Evolutionary conservation across 2,797 vertebrate genomes (phyloP).

Genomic region (Mionectes olivaceus): DNA sequence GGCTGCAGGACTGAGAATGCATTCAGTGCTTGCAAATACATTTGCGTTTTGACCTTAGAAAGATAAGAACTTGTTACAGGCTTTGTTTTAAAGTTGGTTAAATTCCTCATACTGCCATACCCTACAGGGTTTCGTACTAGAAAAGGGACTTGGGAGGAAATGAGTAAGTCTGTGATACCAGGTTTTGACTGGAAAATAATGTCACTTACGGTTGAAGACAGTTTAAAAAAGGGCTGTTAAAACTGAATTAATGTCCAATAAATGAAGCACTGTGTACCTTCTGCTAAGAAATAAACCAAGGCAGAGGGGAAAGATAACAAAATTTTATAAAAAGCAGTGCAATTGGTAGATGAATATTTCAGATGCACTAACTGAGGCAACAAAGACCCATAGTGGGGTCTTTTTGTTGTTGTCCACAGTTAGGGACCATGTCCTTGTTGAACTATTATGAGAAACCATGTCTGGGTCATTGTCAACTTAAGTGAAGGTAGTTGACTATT

Average conservation of each 20-base stretch:
- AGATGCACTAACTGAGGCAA: not conserved
- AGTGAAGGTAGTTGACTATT: not conserved
- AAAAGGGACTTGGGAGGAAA: not conserved
- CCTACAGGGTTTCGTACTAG: not conserved
- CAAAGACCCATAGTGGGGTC: not conserved
- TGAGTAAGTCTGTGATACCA: not conserved
- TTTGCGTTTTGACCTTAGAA: not conserved
- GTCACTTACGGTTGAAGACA: not conserved
- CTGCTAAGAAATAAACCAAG: not conserved
- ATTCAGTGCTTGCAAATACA: not conserved
- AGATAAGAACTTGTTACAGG: not conserved
- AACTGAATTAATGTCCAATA: not conserved
- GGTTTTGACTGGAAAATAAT: not conserved
- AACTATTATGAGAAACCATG: not conserved
- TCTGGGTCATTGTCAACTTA: not conserved
- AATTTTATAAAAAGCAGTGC: not conserved
- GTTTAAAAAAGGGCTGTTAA: not conserved
- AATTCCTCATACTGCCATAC: not conserved
- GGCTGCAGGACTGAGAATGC: not conserved
- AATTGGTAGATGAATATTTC: not conserved
- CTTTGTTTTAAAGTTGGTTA: not conserved
- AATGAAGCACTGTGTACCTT: not conserved
- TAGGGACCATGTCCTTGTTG: fast-evolving
- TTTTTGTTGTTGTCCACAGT: not conserved
- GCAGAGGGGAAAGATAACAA: not conserved